Evolutionary conservation across 2,797 vertebrate genomes (phyloP).

Genomic region (Trematomus bernacchii): DNA sequence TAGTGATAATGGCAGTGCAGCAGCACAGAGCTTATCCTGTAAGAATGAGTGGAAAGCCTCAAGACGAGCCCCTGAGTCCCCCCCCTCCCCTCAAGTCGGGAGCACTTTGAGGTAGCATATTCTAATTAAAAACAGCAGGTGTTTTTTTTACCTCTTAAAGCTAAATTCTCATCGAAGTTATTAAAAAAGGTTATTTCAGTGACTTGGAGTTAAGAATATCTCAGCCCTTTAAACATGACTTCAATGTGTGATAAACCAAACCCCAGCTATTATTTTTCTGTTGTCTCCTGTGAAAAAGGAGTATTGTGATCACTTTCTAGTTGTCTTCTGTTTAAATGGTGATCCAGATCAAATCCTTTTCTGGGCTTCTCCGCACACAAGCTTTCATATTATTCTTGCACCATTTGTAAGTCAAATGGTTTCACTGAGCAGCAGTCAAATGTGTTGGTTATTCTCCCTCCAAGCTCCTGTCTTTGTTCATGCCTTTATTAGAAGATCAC

Average conservation of each 20-base stretch:
- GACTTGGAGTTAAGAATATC: no score
- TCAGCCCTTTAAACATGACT: no score
- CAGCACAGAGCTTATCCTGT: slow-evolving; percentile 36
- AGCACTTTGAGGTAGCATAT: neutral
- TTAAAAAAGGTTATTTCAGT: no score
- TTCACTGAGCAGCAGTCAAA: slow-evolving; percentile 5
- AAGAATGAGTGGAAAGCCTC: slow-evolving; percentile 29
- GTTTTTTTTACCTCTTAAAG: neutral
- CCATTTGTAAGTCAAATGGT: neutral
- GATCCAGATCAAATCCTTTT: neutral
- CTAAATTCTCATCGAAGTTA: neutral
- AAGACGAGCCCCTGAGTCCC: neutral
- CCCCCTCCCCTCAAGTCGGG: neutral
- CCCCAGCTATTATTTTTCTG: neutral
- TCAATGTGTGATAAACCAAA: neutral
- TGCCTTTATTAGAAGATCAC: neutral
- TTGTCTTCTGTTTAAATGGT: neutral
- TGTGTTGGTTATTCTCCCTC: neutral
- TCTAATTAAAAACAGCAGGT: neutral
- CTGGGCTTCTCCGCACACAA: neutral
- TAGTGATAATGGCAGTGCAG: slow-evolving; percentile 32
- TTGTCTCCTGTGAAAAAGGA: neutral
- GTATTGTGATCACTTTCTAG: neutral
- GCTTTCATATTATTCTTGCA: neutral
- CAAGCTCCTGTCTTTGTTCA: neutral